Evolutionary conservation across 2,888 invertebrate genomes (phyloP).

Genomic region (Agrotis clavis): DNA sequence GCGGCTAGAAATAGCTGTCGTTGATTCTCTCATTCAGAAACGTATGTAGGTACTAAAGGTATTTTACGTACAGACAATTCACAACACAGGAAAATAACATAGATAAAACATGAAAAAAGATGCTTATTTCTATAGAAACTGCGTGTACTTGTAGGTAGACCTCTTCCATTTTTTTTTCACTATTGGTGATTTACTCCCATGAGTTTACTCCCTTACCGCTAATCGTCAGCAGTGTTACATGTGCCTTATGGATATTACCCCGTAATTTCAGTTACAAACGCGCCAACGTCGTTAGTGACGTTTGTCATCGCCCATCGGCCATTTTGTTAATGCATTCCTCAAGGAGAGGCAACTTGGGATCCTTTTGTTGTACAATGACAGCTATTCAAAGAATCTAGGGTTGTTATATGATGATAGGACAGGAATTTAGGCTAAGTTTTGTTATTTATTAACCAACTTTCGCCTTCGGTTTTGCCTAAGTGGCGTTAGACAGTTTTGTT

Average conservation of each 20-base stretch:
- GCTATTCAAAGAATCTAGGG: constrained; percentile 66
- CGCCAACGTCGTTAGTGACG: constrained; percentile 65
- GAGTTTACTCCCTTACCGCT: too few species aligned
- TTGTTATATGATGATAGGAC: constrained; percentile 49
- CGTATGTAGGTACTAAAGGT: too few species aligned
- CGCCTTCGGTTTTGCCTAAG: too few species aligned
- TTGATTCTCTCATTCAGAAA: neutral
- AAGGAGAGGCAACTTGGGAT: constrained; percentile 60
- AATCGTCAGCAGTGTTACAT: neutral
- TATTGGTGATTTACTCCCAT: too few species aligned
- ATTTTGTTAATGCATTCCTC: constrained; percentile 78
- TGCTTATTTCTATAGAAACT: too few species aligned
- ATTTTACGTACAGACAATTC: too few species aligned
- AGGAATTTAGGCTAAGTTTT: constrained; percentile 55
- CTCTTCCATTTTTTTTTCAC: too few species aligned
- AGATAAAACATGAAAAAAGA: too few species aligned
- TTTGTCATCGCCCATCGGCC: constrained; percentile 70
- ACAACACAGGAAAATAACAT: too few species aligned
- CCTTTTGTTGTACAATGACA: constrained; percentile 67
- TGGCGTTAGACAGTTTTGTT: neutral
- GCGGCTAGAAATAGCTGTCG: neutral
- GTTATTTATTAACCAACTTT: constrained; percentile 1
- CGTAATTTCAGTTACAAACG: constrained; percentile 62
- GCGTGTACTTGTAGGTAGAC: too few species aligned
- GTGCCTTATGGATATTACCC: constrained; percentile 20